Percentiles rank a stretch among this genome's conserved stretches.
Evolutionary conservation across 2,888 invertebrate genomes (phyloP).

Genomic region (Xanthostigma xanthostigma): DNA sequence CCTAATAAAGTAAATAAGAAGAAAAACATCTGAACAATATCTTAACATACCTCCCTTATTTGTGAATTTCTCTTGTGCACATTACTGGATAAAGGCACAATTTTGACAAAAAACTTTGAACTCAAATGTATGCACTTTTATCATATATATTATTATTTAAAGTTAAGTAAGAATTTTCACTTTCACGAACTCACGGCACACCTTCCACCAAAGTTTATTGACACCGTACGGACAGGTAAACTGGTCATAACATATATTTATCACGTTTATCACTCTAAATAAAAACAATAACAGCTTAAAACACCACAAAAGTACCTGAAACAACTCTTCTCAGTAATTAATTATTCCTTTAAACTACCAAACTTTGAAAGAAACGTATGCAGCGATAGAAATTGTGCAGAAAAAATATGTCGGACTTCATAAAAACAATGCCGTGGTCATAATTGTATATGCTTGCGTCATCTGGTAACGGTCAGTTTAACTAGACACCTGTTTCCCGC

Average conservation of each 20-base stretch:
- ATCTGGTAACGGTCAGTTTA: conserved; percentile 1
- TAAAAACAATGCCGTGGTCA: conserved; percentile 3
- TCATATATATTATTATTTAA: conserved; percentile 5
- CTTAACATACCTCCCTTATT: background rate
- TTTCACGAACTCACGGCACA: conserved; percentile 28
- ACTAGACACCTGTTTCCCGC: conserved; percentile 5
- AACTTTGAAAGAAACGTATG: conserved; percentile 1
- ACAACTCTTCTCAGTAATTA: background rate
- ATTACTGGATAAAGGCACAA: background rate
- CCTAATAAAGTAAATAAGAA: background rate
- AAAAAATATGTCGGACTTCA: conserved; percentile 5
- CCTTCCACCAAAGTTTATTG: conserved; percentile 29
- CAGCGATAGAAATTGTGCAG: conserved; percentile 1
- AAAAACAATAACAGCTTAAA: background rate
- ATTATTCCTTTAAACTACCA: background rate
- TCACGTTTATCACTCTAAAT: background rate
- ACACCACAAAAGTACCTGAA: background rate
- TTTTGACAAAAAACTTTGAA: background rate
- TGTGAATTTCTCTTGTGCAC: background rate
- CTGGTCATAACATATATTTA: conserved; percentile 12
- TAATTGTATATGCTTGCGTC: conserved; percentile 3
- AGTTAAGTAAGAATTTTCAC: conserved; percentile 27
- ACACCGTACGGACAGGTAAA: conserved; percentile 25
- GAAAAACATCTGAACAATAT: too few relatives aligned
- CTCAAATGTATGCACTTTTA: background rate